Percentiles rank a stretch among this genome's conserved stretches.
These are phyloP conservation scores for Cybosia mesomella DNA, from an alignment of 2,888 invertebrate genomes.

Conservation along the genomic window DNA sequence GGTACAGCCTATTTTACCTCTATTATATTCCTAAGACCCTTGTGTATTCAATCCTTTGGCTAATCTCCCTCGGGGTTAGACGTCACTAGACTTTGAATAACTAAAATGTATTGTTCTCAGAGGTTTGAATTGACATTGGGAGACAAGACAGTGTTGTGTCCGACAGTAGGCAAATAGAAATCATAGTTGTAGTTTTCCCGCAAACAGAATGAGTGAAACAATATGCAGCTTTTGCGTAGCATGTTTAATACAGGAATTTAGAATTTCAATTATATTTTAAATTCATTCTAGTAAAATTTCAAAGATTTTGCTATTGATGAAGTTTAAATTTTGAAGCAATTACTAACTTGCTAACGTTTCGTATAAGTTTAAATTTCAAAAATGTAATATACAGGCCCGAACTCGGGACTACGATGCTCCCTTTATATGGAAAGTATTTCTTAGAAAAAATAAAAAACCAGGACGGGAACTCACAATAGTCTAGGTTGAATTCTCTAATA, in stretches of 20 bases:
- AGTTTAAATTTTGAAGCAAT: neutral
- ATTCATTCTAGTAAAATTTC: neutral
- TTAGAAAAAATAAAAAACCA: too few relatives aligned
- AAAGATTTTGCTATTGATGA: neutral
- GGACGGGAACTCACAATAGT: too few relatives aligned
- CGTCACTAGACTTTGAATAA: constrained; percentile 33
- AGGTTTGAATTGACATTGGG: constrained; percentile 19
- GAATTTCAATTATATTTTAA: neutral
- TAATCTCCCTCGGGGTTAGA: constrained; percentile 26
- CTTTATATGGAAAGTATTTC: too few relatives aligned
- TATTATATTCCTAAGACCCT: constrained; percentile 26
- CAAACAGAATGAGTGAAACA: neutral
- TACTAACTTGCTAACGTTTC: neutral
- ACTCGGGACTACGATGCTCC: too few relatives aligned
- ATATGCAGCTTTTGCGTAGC: neutral
- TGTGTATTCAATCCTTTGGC: constrained; percentile 30
- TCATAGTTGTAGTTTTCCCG: too few relatives aligned
- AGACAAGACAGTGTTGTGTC: neutral
- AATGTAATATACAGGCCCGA: too few relatives aligned
- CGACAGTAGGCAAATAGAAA: neutral
- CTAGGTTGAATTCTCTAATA: too few relatives aligned
- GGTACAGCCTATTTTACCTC: neutral
- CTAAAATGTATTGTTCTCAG: constrained; percentile 15
- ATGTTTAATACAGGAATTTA: neutral
- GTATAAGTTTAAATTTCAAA: neutral